These are phyloP conservation scores for Asarcornis scutulata DNA, from an alignment of 2,113 vertebrate genomes.

Conservation along the genomic window DNA sequence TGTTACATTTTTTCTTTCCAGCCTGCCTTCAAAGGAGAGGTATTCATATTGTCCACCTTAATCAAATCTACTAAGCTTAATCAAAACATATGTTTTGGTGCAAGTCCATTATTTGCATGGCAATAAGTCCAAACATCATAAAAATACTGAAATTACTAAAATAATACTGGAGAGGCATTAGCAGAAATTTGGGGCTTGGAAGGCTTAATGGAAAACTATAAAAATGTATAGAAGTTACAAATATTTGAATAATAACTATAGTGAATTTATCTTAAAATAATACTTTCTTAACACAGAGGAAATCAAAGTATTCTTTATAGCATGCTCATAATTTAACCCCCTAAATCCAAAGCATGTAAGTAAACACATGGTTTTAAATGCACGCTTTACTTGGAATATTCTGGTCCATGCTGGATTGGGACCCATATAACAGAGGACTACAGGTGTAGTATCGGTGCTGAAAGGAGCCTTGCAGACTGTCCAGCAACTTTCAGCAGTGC, in stretches of 20 bases:
- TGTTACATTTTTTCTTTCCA: conserved; percentile 2
- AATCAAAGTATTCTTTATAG: background rate
- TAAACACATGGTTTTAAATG: background rate
- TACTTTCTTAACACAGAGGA: background rate
- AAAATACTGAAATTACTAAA: background rate
- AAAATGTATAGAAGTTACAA: background rate
- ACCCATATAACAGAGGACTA: background rate
- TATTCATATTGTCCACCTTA: background rate
- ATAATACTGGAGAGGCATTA: background rate
- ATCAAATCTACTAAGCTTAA: background rate
- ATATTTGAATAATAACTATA: background rate
- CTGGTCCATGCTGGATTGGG: background rate
- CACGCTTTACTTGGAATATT: background rate
- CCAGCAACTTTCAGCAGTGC: background rate
- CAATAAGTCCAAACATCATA: background rate
- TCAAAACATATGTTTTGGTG: background rate
- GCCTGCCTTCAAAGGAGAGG: no score
- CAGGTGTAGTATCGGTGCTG: background rate
- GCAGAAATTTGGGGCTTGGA: background rate
- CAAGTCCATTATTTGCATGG: background rate
- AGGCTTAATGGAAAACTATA: background rate
- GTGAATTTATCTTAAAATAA: background rate
- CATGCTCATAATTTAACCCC: background rate
- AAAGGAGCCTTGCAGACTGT: fast-evolving
- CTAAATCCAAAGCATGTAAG: background rate